Conservation (phyloP, 2,888 invertebrate genomes). For the Orgyia antiqua region DNA sequence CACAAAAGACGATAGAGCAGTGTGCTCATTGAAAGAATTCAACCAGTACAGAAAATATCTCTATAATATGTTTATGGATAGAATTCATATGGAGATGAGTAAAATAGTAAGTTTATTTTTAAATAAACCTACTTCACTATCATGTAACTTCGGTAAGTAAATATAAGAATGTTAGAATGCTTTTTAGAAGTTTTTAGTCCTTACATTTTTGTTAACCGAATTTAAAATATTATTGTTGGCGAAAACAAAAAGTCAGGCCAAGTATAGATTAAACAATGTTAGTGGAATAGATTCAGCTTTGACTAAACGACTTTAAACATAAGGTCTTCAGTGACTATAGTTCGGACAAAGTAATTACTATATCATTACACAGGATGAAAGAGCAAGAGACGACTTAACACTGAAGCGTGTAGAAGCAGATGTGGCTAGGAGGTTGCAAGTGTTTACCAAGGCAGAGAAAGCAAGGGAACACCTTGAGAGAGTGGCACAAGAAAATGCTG, state of each 20-base stretch:
- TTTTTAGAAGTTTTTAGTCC: no score
- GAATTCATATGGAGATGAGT: constrained; percentile 64
- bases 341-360: no score
- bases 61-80: constrained; percentile 74
- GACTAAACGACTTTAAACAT: no score
- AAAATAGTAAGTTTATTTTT: constrained; percentile 42
- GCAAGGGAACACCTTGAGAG: constrained; percentile 54
- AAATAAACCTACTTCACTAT: no score
- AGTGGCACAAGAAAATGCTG: constrained; percentile 49
- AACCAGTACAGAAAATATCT: constrained; percentile 81
- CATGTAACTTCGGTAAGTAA: no score
- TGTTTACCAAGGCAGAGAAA: constrained; percentile 50
- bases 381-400: constrained; percentile 58
- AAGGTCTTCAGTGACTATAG: no score
- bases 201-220: no score
- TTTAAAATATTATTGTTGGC: no score
- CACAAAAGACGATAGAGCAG: constrained; percentile 77
- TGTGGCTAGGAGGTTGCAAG: constrained; percentile 43
- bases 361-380: constrained; percentile 64
- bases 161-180: no score
- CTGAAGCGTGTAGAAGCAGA: constrained; percentile 57
- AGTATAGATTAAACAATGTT: no score
- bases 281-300: no score
- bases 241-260: no score
- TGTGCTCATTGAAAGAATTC: constrained; percentile 81